Base-by-base conservation (phyloP, 1,140 invertebrate species). In the Philaenus spumarius region DNA sequence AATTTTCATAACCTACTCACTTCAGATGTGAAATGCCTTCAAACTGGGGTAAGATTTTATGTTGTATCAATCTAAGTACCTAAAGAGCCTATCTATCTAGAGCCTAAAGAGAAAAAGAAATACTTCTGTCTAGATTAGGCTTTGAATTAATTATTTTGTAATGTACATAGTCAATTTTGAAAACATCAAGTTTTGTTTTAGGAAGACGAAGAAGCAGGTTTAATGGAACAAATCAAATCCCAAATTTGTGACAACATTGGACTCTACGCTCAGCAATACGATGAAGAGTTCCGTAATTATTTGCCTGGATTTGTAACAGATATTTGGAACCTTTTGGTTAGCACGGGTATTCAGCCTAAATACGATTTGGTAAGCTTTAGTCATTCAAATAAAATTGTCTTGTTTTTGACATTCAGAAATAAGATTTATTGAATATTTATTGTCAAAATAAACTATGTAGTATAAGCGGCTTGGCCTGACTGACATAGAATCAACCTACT, bases 241-340 rank as follows among this genome's bases (percentile, higher is more conserved):
- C 93, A 98, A 77, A 87, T 98, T 15, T 98, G 95, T 74, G 93
- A 97, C 69, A 97, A 97, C 71, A 84, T 96, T 14, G 82, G 88
- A 1, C 76, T 99, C 24, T 99, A 97, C 75, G 95, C 95, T 1
- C 87, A 94, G 64, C 98, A 98, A 71, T 99, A 98, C 69, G 93
- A 96, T 72, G 96, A 98, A 75, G 96, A 98, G 69, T 98, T 98
- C 74, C 80, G 83, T 35, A 82, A 85, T 9, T 95, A 89, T 73
- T 80, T 97, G 40, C 85, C 89, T 5, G 78, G 79, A 26, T 98
- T 98, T 80, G 94, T 98, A 2, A 91, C 85, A 0, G 88, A 86
- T 35, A 87, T 97, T 50, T 98, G 95, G 95, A 87, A 86, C 64
- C 78, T 98, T 23, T 76, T 98, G 35, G 83, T 90, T 24, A 82